phyloP scores from a whole-genome alignment of 2,797 vertebrate genomes.

The Helicolenus hilgendorfi region DNA sequence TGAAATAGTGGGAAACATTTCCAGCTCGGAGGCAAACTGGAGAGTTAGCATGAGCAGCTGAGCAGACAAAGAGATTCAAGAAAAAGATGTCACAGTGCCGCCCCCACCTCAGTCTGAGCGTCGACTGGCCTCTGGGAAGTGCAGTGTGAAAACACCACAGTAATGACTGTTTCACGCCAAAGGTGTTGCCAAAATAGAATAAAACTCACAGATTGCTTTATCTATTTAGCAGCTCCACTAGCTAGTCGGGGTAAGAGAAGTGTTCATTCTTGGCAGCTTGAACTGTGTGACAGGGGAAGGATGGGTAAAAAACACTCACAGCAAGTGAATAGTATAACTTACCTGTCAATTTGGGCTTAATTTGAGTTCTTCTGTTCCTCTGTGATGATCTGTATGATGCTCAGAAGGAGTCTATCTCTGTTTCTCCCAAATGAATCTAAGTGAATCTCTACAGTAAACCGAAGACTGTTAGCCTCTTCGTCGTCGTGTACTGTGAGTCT shows the following conservation, averaged over 20 bases:
- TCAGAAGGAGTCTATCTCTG: neutral
- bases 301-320: neutral
- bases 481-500: neutral
- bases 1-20: neutral
- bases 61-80: neutral
- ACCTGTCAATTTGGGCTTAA: neutral
- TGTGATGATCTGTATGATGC: neutral
- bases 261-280: slow-evolving; percentile 3
- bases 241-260: neutral
- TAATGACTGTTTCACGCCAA: slow-evolving; percentile 10
- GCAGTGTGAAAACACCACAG: slow-evolving; percentile 2
- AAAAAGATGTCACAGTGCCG: slow-evolving; percentile 12
- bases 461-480: neutral
- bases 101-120: slow-evolving; percentile 36
- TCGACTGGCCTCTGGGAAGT: neutral
- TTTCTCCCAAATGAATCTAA: slow-evolving; percentile 18
- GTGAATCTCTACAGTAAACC: slow-evolving; percentile 14
- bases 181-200: slow-evolving; percentile 12
- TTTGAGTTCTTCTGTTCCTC: neutral
- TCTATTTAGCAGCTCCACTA: neutral
- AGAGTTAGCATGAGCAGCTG: neutral
- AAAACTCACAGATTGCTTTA: neutral
- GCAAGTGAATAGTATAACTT: neutral
- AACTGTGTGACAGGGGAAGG: neutral
- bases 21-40: neutral